These are phyloP conservation scores for Frankliniella fusca DNA, from an alignment of 2,888 invertebrate species.

Conservation along the genomic window DNA sequence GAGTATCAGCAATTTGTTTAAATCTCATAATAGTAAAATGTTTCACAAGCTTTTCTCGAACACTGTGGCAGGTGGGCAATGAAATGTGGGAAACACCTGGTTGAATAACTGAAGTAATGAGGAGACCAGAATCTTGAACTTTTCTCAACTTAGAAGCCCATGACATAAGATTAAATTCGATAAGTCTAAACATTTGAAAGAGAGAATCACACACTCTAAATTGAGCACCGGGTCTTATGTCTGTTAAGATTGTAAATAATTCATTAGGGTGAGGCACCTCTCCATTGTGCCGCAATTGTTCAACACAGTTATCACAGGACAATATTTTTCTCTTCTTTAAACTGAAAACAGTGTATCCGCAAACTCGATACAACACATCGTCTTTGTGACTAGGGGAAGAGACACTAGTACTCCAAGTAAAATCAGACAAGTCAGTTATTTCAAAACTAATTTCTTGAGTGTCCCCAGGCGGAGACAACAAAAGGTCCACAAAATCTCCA, in stretches of 20 bases:
- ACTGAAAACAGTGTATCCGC: background rate
- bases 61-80: background rate
- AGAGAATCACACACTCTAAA: background rate
- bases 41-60: background rate
- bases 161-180: background rate
- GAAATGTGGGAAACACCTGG: background rate
- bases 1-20: background rate
- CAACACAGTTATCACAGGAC: background rate
- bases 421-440: background rate
- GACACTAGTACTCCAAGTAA: background rate
- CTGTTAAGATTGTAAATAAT: background rate
- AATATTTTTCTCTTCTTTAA: background rate
- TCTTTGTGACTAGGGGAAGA: background rate
- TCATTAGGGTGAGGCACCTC: background rate
- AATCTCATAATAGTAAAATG: background rate
- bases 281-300: background rate
- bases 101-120: background rate
- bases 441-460: background rate
- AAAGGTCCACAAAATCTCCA: background rate
- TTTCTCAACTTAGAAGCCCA: background rate
- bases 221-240: background rate
- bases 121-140: background rate
- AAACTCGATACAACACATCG: background rate
- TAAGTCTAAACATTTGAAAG: background rate
- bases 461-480: background rate